These are phyloP conservation scores for Vicugna pacos DNA, from an alignment of 2,113 vertebrate genomes.

Conservation along the genomic window DNA sequence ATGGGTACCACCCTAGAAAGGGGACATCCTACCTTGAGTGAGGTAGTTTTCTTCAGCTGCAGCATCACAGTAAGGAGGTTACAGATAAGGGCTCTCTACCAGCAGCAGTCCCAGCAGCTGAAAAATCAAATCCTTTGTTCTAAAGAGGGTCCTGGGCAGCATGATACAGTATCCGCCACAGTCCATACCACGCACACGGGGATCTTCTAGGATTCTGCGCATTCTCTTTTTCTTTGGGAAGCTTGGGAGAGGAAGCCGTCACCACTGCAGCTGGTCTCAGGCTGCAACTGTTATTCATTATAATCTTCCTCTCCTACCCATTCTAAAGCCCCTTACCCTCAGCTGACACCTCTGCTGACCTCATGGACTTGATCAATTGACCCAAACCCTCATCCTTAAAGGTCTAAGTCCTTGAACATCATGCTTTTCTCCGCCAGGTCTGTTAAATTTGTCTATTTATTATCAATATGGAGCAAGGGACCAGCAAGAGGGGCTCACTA, in stretches of 20 bases:
- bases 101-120: neutral
- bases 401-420: neutral
- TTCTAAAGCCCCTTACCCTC: neutral
- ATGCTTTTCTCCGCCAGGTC: neutral
- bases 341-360: neutral
- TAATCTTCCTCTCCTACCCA: neutral
- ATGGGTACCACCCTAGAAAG: neutral
- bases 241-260: neutral
- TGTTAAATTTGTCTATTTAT: neutral
- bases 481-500: neutral
- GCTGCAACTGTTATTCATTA: neutral
- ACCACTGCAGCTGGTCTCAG: neutral
- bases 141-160: neutral
- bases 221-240: neutral
- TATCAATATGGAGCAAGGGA: neutral
- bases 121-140: neutral
- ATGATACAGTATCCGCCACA: too few relatives aligned
- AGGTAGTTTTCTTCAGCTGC: neutral
- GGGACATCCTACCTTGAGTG: too few relatives aligned
- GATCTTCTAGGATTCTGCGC: neutral
- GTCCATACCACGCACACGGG: fast-evolving
- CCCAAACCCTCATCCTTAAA: neutral
- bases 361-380: neutral
- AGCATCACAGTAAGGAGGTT: neutral
- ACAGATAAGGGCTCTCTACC: neutral